phyloP scores from a whole-genome alignment of 1,140 invertebrate species.

The Drosophila sulfurigaster region DNA sequence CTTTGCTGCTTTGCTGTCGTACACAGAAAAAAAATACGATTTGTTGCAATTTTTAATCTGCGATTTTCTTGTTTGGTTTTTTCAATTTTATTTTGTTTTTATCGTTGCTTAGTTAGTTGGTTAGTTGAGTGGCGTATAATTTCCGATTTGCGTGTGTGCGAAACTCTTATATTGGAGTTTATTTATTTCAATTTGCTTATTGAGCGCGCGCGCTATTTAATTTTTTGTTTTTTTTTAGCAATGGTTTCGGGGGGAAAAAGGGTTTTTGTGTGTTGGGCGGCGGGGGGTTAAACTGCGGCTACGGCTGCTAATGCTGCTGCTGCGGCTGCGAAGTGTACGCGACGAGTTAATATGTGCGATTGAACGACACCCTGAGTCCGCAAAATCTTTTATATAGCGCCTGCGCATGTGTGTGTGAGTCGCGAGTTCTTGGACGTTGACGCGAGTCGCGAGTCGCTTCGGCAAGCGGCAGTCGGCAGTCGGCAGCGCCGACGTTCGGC shows the following conservation, averaged over 20 bases:
- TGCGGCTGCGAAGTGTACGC: slow-evolving; percentile 57
- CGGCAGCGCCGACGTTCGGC: not conserved
- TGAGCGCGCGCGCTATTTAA: slow-evolving; percentile 29
- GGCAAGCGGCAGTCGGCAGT: too few species aligned
- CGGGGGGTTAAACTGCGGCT: slow-evolving; percentile 31
- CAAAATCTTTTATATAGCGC: slow-evolving; percentile 50
- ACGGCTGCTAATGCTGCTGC: slow-evolving; percentile 28
- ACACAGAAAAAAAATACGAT: slow-evolving; percentile 47
- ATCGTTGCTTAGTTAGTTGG: slow-evolving; percentile 36
- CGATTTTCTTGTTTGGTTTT: slow-evolving; percentile 8
- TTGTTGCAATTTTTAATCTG: slow-evolving; percentile 21
- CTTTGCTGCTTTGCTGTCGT: not conserved
- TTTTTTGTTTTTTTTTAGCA: not conserved
- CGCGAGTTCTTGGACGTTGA: slow-evolving; percentile 38
- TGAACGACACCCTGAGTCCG: slow-evolving; percentile 34
- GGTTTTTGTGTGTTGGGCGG: slow-evolving; percentile 6
- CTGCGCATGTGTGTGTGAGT: slow-evolving; percentile 36
- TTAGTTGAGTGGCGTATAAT: slow-evolving; percentile 15
- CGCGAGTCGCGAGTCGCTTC: slow-evolving; percentile 7
- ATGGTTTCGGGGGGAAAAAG: slow-evolving; percentile 13
- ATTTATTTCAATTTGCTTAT: slow-evolving; percentile 12
- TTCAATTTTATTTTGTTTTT: slow-evolving; percentile 10
- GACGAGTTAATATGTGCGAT: slow-evolving; percentile 58
- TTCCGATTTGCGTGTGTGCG: slow-evolving; percentile 3
- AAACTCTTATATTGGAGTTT: not conserved